Conservation (phyloP, 2,888 invertebrate species). For the Unio delphinus region DNA sequence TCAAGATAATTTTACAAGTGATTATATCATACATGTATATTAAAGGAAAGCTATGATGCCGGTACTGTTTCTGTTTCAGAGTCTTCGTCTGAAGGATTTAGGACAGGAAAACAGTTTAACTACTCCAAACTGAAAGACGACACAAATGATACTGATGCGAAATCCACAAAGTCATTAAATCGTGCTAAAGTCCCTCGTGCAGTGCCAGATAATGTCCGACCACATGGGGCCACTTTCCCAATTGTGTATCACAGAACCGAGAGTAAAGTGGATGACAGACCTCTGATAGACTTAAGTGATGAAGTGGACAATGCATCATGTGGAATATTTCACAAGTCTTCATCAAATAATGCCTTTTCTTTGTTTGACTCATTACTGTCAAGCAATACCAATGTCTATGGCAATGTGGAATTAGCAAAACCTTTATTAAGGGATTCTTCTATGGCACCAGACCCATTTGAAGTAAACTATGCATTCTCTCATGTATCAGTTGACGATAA, state of each 20-base stretch:
- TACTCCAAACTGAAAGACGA: conserved; percentile 87
- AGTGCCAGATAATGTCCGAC: conserved; percentile 21
- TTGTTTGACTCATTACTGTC: conserved; percentile 57
- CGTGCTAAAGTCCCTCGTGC: too few relatives aligned
- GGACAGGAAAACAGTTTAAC: conserved; percentile 50
- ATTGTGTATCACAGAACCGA: conserved; percentile 21
- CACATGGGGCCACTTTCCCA: conserved; percentile 12
- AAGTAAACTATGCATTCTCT: conserved; percentile 26
- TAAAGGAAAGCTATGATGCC: background rate
- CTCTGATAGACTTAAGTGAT: conserved; percentile 66
- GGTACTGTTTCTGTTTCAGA: conserved; percentile 33
- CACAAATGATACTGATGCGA: conserved; percentile 57
- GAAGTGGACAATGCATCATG: conserved; percentile 20
- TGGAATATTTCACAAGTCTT: conserved; percentile 10
- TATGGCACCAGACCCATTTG: conserved; percentile 55
- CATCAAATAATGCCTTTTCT: conserved; percentile 36
- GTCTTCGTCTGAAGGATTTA: conserved; percentile 33
- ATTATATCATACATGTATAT: background rate
- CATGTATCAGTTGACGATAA: conserved; percentile 8
- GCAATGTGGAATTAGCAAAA: conserved; percentile 52
- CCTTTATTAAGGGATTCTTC: conserved; percentile 45
- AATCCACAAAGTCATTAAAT: conserved; percentile 8
- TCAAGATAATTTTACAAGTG: background rate
- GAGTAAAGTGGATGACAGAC: conserved; percentile 29
- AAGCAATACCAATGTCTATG: conserved; percentile 36